Evolutionary conservation across 2,888 invertebrate species (phyloP), one percentile per base, ranked within the genome.

Genomic region (Lepidochitona cinerea): DNA sequence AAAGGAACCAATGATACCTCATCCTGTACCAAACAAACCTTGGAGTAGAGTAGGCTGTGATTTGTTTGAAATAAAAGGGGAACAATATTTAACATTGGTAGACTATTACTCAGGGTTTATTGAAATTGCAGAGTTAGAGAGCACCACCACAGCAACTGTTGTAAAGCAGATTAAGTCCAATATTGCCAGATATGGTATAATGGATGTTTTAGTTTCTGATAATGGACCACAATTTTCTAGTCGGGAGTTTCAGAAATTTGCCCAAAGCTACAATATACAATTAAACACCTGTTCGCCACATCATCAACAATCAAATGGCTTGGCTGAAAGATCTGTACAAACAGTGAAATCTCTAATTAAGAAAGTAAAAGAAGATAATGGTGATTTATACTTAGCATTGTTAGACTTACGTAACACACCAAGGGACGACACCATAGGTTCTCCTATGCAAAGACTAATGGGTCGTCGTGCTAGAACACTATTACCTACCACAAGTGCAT

Each of bases 221-320:
- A 79, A 77, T 52, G 80, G 77, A n/a, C 73, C 78, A 9, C 76
- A 77, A n/a, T 82, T 72, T 52, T 35, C 71, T 5, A 75, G 79
- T 65, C 1, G 26, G 4, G 74, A 80, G 37, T 82, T 80, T 49
- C 72, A 67, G 35, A 29, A 68, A 29, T 76, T 76, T 65, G 71
- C 65, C 14, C 23, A 71, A 66, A 29, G 35, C 1, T 49, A 68
- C 37, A 33, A 33, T 23, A 69, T 76, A 54, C 23, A 35, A 14
- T 65, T 52, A 6, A 67, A 68, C 12, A 79, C 75, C 5, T 81
- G 73, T 4, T 75, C 74, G 7, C 81, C 79, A 26, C 33, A 70
- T 64, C 74, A 79, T 53, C 72, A 73, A 33, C 79, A 81, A 49
- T 65, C 77, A 18, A 83, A 83, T 73, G 81, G 80, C 9, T 65